Evolutionary conservation across 2,888 invertebrate genomes (phyloP), one percentile per base, ranked within the genome.

Genomic region (Machimus atricapillus): DNA sequence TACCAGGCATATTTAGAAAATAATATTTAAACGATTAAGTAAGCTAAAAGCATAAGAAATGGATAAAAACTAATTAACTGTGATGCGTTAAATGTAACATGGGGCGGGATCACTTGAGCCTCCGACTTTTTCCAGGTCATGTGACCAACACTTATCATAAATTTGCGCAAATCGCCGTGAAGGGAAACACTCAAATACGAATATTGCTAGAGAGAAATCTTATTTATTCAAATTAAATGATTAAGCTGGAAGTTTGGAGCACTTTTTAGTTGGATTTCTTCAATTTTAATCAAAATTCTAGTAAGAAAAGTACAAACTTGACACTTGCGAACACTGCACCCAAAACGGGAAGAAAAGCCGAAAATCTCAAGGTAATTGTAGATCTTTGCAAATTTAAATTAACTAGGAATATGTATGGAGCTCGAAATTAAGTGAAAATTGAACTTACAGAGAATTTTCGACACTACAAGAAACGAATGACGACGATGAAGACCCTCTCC

Each of bases 361-460:
- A 37, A 76, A 76, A n/a, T 37, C n/a, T 6, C 8, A 7, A 40
- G 76, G 40, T 1, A n/a, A 76, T 76, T 31, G 12, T 9, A 34
- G 1, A 34, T 34, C 19, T n/a, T 31, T 31, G 2, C 23, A n/a
- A 16, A 19, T 27, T 37, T 76, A 4, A n/a, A n/a, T 40, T 52
- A 3, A n/a, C 6, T n/a, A 34, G 14, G 19, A 37, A 12, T 37
- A 40, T 34, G 34, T 12, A 37, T 1, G 9, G n/a, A 14, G 34
- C 37, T 40, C n/a, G 16, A 76, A 76, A 37, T 76, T 34, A 66
- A 66, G 9, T 16, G 34, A 9, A 37, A 37, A 76, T n/a, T 76
- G 2, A 85, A 73, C 85, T 85, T 85, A 85, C 74, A 85, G 66
- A 66, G 82, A 43, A 27, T 85, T 74, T 85, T 74, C n/a, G 19